These are phyloP conservation scores for Isurus oxyrinchus DNA, from an alignment of 2,113 vertebrate genomes.

Conservation along the genomic window DNA sequence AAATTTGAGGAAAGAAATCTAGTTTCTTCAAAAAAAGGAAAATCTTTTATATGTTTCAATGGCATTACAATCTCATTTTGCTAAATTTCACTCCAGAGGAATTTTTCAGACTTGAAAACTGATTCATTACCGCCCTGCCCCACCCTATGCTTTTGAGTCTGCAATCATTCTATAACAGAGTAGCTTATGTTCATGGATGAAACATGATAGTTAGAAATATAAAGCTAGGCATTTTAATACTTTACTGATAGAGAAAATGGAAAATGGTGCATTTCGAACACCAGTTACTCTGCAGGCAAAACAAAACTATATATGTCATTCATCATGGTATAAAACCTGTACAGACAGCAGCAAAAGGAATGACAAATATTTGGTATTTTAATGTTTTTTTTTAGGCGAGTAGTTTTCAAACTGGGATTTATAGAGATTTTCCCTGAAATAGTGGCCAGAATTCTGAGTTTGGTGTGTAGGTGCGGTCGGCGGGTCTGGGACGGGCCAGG, in stretches of 20 bases:
- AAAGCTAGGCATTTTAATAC: background rate
- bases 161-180: background rate
- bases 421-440: background rate
- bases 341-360: background rate
- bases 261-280: background rate
- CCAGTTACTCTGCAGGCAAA: background rate
- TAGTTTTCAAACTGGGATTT: background rate
- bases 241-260: background rate
- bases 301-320: background rate
- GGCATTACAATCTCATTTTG: background rate
- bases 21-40: background rate
- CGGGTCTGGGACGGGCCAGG: too few relatives aligned
- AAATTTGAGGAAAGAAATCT: background rate
- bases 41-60: background rate
- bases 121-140: background rate
- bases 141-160: background rate
- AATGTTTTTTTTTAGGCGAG: background rate
- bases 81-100: background rate
- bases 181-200: background rate
- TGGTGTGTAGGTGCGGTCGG: too few relatives aligned
- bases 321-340: background rate
- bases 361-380: background rate
- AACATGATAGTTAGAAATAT: background rate
- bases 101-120: background rate
- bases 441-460: background rate